Percentiles rank a stretch among this genome's conserved stretches.
These are phyloP conservation scores for Larimichthys crocea DNA, from an alignment of 2,113 vertebrate genomes.

Conservation along the genomic window DNA sequence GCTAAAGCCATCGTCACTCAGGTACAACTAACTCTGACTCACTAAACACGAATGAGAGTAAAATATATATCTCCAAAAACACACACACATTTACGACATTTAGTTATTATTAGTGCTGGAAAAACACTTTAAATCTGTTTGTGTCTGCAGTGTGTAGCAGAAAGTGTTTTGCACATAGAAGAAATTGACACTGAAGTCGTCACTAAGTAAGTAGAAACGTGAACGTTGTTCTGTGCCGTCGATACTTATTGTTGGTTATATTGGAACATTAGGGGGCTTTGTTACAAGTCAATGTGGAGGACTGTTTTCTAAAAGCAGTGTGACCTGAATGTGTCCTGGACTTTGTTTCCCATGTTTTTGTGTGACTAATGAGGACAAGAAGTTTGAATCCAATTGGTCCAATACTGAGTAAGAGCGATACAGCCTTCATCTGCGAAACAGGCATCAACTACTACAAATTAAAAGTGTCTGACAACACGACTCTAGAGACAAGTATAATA, in stretches of 20 bases:
- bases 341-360: no score
- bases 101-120: neutral
- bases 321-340: neutral
- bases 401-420: no score
- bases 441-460: no score
- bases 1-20: constrained; percentile 94
- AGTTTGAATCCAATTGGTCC: no score
- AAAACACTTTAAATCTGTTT: neutral
- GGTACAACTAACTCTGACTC: constrained; percentile 79
- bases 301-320: no score
- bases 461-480: no score
- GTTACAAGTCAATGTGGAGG: neutral
- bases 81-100: no score
- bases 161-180: constrained; percentile 89
- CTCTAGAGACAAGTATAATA: no score
- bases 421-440: no score
- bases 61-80: no score
- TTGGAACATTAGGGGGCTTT: neutral
- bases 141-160: constrained; percentile 88
- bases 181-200: constrained; percentile 92
- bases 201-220: constrained; percentile 89
- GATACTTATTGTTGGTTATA: neutral
- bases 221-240: no score
- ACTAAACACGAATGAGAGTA: neutral
- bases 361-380: no score